Evolutionary conservation across 2,888 invertebrate species (phyloP), one percentile per base, ranked within the genome.

Genomic region (Brachypalpus laphriformis): DNA sequence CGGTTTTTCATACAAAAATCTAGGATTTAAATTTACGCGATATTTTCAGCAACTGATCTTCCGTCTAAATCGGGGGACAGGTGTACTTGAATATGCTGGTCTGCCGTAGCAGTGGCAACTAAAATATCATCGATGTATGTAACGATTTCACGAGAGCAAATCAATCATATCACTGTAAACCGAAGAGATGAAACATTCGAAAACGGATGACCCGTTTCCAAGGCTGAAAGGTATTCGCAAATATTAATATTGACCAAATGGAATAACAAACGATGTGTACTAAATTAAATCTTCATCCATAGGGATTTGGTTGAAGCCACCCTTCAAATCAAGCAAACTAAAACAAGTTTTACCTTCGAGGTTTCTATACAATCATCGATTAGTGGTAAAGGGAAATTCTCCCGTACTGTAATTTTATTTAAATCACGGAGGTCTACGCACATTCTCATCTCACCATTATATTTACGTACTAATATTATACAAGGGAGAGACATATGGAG

Each of bases 241-340:
- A 34, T 82, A 86, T 65, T 87, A 86, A 77, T 42, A 87, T 25
- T 88, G 88, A 16, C 87, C 87, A 37, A 76, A 45, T 25, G 87
- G 87, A 0, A 87, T 88, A 2, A 88, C 88, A 80, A 88, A 88
- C 8, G 88, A 74, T 4, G 87, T 88, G 28, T 76, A 88, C 34
- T 72, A 82, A 6, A 86, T 78, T 0, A 88, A 88, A 6, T 88
- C 75, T 8, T 78, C 81, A 7, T 70, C 61, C 56, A 88, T 77
- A 9, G 51, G 76, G 0, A 88, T 66, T 22, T 88, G 88, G 88
- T 28, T 1, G 28, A 28, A 28, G 7, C 28, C 5, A 28, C 28
- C 7, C 28, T 28, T 28, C 28, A 28, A 40, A 31, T 88, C 88
- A 11, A 88, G 57, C 5, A 87, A 16, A 14, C 72, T 75, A 20